Evolutionary conservation across 2,113 vertebrate genomes (phyloP).

Genomic region (Porphyrio hochstetteri): DNA sequence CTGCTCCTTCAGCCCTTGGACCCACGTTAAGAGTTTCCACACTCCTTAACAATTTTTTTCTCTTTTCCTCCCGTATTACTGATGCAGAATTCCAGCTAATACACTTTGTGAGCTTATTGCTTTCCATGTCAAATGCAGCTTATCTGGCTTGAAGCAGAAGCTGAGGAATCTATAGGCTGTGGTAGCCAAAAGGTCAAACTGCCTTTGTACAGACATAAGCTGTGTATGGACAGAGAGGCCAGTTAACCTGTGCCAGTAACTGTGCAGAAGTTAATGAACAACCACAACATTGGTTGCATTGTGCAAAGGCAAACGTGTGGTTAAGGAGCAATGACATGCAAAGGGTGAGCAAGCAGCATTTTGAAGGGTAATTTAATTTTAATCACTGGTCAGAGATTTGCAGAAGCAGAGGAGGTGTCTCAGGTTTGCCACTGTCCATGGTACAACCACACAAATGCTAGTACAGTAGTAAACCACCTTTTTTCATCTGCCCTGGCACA

Average conservation of each 20-base stretch:
- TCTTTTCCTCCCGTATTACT: neutral
- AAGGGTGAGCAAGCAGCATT: neutral
- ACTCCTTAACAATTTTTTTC: neutral
- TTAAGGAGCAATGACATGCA: neutral
- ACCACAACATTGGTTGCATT: neutral
- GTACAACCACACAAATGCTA: neutral
- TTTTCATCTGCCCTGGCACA: neutral
- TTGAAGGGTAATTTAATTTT: neutral
- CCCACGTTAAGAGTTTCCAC: neutral
- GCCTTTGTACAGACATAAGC: neutral
- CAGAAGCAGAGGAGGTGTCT: fast-evolving
- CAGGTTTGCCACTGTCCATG: neutral
- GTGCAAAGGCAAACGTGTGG: neutral
- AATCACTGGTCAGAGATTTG: neutral
- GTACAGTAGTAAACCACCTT: neutral
- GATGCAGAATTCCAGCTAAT: neutral
- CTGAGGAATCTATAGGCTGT: neutral
- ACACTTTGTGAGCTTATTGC: neutral
- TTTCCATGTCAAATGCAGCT: neutral
- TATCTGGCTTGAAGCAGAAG: neutral
- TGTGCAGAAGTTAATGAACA: neutral
- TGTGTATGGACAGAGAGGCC: neutral
- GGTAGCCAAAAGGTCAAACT: neutral
- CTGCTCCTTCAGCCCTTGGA: neutral
- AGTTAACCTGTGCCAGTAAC: neutral